These are phyloP conservation scores for Leptoclinus maculatus DNA, from an alignment of 2,797 vertebrate species.

Conservation along the genomic window DNA sequence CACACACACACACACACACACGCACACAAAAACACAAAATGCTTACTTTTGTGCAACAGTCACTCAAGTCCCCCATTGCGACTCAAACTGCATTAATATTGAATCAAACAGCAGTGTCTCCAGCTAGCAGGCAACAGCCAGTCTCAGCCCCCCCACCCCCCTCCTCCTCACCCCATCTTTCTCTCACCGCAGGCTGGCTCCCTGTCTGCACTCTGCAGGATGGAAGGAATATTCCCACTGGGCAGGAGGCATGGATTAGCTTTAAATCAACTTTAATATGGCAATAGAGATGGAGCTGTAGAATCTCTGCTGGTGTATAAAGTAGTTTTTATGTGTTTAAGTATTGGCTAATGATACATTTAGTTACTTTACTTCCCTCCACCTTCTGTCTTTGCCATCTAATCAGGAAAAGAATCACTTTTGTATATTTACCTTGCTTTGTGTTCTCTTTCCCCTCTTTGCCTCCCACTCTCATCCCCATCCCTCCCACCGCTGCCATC, in stretches of 20 bases:
- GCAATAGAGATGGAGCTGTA: constrained; percentile 77
- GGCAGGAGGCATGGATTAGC: constrained; percentile 84
- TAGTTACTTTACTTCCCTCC: constrained; percentile 53
- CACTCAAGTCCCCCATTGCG: constrained; percentile 84
- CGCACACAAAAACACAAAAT: constrained; percentile 73
- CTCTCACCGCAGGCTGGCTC: constrained; percentile 81
- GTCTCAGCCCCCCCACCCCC: constrained; percentile 45
- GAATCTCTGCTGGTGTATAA: constrained; percentile 65
- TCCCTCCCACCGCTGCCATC: constrained; percentile 74
- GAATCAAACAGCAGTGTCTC: constrained; percentile 88
- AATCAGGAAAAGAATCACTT: constrained; percentile 46
- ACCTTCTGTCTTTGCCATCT: constrained; percentile 42
- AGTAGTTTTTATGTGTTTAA: constrained; percentile 68
- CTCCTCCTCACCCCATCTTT: constrained; percentile 53
- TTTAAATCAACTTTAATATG: constrained; percentile 87
- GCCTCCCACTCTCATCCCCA: constrained; percentile 79
- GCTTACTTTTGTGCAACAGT: constrained; percentile 85
- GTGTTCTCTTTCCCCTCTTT: constrained; percentile 65
- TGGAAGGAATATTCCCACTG: constrained; percentile 86
- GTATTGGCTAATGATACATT: constrained; percentile 62
- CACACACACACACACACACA: constrained; percentile 55
- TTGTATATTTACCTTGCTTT: constrained; percentile 80
- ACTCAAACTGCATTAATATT: constrained; percentile 90
- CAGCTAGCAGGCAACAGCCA: constrained; percentile 81
- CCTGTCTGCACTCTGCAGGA: constrained; percentile 86